These are phyloP conservation scores for Cantharis lateralis DNA, from an alignment of 2,888 invertebrate species.

Conservation along the genomic window DNA sequence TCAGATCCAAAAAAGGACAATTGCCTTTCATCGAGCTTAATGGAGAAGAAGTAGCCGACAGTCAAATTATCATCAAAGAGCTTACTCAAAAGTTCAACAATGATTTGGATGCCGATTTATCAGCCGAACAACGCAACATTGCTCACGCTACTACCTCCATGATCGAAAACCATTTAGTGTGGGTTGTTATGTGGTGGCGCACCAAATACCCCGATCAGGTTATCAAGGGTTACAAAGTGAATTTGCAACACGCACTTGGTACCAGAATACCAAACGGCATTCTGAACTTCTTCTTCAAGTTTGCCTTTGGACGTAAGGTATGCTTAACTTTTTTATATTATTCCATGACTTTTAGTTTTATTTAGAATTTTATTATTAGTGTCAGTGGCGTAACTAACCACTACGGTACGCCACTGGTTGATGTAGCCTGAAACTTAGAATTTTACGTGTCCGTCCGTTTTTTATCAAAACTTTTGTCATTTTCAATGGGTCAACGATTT, in stretches of 20 bases:
- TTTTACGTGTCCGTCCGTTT: background rate
- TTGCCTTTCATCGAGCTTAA: constrained; percentile 94
- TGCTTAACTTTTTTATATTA: constrained; percentile 37
- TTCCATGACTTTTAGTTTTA: background rate
- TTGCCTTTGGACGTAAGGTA: constrained; percentile 85
- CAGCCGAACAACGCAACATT: constrained; percentile 83
- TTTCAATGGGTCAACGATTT: background rate
- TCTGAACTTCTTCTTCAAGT: constrained; percentile 88
- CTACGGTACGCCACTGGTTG: background rate
- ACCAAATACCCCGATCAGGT: constrained; percentile 85
- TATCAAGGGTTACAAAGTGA: constrained; percentile 89
- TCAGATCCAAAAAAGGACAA: constrained; percentile 92
- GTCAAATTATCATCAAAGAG: constrained; percentile 87
- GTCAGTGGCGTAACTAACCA: background rate
- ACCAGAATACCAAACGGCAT: constrained; percentile 86
- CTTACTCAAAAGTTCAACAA: constrained; percentile 81
- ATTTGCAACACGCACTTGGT: constrained; percentile 86
- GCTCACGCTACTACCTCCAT: constrained; percentile 92
- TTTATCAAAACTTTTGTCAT: background rate
- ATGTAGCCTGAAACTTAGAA: background rate
- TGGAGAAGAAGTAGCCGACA: constrained; percentile 93
- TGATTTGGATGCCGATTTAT: constrained; percentile 82
- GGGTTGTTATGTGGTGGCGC: constrained; percentile 92
- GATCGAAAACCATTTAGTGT: constrained; percentile 92
- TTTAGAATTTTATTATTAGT: background rate